These are phyloP conservation scores for Drosophila neocordata DNA, from an alignment of 1,140 invertebrate genomes.

Conservation along the genomic window DNA sequence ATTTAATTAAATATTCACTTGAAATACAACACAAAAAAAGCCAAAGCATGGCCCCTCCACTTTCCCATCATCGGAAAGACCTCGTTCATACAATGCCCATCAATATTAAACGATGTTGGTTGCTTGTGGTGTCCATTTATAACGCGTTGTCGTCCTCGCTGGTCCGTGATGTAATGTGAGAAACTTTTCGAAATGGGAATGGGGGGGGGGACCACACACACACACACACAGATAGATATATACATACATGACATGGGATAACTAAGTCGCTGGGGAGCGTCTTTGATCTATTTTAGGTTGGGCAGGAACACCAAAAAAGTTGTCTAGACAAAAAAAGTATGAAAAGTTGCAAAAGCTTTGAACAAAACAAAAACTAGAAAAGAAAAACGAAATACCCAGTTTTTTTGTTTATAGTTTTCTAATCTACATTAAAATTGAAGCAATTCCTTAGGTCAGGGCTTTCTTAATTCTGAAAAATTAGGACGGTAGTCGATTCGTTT, in stretches of 20 bases:
- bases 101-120: conserved; percentile 78
- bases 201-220: conserved; percentile 27
- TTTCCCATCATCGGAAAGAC: conserved; percentile 65
- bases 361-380: neutral
- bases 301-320: conserved; percentile 10
- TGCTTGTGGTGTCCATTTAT: conserved; percentile 34
- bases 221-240: neutral
- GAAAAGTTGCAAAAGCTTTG: neutral
- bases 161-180: conserved; percentile 75
- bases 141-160: conserved; percentile 39
- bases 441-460: too few relatives aligned
- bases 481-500: too few relatives aligned
- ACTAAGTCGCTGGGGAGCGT: conserved; percentile 26
- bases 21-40: conserved; percentile 59
- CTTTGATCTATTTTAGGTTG: conserved; percentile 57
- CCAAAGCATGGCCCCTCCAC: conserved; percentile 30
- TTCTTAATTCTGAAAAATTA: too few relatives aligned
- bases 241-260: neutral
- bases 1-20: conserved; percentile 83
- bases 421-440: too few relatives aligned
- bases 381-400: too few relatives aligned
- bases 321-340: conserved; percentile 10
- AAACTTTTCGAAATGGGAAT: conserved; percentile 52
- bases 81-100: conserved; percentile 70
- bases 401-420: too few relatives aligned